Evolutionary conservation across 2,888 invertebrate genomes (phyloP).

Genomic region (Dexiosoma caninum): DNA sequence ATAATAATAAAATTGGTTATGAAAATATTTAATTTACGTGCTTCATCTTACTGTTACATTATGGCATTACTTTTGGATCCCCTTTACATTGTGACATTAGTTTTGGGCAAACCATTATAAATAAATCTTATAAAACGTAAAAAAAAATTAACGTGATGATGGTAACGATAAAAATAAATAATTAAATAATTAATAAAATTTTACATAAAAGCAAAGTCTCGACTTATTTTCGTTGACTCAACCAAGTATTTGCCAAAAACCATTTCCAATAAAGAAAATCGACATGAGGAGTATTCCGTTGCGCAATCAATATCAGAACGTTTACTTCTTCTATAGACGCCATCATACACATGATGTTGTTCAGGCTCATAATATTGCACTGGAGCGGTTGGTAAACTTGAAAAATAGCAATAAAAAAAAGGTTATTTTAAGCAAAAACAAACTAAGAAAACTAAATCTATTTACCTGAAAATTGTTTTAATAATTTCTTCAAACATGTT

Average conservation of each 20-base stretch:
- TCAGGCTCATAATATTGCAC: constrained; percentile 75
- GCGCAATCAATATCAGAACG: constrained; percentile 80
- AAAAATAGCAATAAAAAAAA: not conserved
- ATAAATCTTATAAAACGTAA: too few species aligned
- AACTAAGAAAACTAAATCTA: constrained; percentile 76
- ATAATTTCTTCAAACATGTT: constrained; percentile 85
- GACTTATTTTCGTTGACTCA: constrained; percentile 66
- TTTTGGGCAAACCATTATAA: too few species aligned
- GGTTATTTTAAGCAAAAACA: not conserved
- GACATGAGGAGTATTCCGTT: constrained; percentile 81
- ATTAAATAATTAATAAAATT: too few species aligned
- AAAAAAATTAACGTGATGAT: too few species aligned
- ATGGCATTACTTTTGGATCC: too few species aligned
- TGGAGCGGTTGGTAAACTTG: constrained; percentile 66
- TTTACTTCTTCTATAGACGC: constrained; percentile 81
- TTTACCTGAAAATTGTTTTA: constrained; percentile 84
- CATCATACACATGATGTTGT: constrained; percentile 82
- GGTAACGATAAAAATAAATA: too few species aligned
- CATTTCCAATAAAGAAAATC: constrained; percentile 85
- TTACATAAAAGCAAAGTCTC: constrained; percentile 35
- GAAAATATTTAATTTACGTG: too few species aligned
- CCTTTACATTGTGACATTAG: too few species aligned
- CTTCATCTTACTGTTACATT: too few species aligned
- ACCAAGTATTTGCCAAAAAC: constrained; percentile 80
- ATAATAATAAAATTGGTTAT: too few species aligned